Evolutionary conservation across 2,113 vertebrate species (phyloP), one percentile per base, ranked within the genome.

Genomic region (Glareola pratincola): DNA sequence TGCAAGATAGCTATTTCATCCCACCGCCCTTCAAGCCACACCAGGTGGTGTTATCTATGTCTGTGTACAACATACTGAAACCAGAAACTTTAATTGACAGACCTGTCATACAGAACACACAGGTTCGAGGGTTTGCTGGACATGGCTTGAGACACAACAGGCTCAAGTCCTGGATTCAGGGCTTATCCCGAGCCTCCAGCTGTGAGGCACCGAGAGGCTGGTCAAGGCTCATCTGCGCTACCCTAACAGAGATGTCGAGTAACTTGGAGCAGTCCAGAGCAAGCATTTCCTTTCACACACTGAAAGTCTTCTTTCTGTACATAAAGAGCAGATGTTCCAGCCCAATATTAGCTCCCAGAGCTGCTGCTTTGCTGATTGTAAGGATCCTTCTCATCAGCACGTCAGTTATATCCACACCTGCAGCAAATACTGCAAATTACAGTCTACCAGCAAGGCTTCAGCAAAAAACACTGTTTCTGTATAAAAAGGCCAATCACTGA

Each of bases 241-340:
- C 48, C 27, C 63, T 63, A 32, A 63, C 16, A 23, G 57, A 76
- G 41, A 5, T 86, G 47, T 48, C 0, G 3, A 83, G 29, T 34
- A 39, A 73, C 50, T 60, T 12, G 26, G 29, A 88, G 37, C 51
- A 93, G 12, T 48, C n/a, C 26, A 71, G 36, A 56, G 66, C 17
- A 51, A 83, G 18, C 10, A 4, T 43, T 83, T 89, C 62, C 81
- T 66, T 89, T 43, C 43, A 75, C 13, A 59, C 19, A 26, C 10
- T 47, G 45, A 36, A 83, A 74, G 36, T 30, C 53, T 87, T 74
- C 45, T 56, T 27, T 53, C 53, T 50, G 21, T 48, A 48, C 22
- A 37, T 30, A 56, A 81, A 94, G 73, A 87, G 39, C 92, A 96
- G 92, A 94, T 96, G 89, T 95, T 96, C 76, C 30, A 89, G 48